These are phyloP conservation scores for Suncus etruscus DNA, from an alignment of 2,113 vertebrate genomes.

Conservation along the genomic window DNA sequence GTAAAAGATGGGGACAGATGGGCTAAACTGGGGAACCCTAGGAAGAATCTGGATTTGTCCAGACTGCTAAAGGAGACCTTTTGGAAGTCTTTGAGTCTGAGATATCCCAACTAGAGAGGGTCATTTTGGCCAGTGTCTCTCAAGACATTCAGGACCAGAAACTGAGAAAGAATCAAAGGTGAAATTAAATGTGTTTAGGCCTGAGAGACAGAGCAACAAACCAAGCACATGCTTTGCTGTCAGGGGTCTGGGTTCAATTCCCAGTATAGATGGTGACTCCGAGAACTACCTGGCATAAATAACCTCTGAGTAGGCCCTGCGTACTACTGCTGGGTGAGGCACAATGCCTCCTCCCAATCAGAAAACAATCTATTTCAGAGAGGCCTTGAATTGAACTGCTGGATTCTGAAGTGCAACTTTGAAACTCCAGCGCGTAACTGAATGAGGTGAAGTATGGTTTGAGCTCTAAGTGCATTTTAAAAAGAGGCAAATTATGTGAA, in stretches of 20 bases:
- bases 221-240: not conserved
- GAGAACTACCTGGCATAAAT: too few relatives aligned
- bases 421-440: not conserved
- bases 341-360: too few relatives aligned
- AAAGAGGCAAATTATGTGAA: constrained; percentile 30
- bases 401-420: not conserved
- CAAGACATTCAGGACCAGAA: not conserved
- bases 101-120: not conserved
- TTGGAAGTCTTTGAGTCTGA: not conserved
- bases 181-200: too few relatives aligned
- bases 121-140: not conserved
- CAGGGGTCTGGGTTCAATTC: not conserved
- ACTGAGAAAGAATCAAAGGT: too few relatives aligned
- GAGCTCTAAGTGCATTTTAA: not conserved
- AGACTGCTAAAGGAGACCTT: not conserved
- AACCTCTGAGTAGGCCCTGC: too few relatives aligned
- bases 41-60: not conserved
- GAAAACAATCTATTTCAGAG: not conserved
- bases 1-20: not conserved
- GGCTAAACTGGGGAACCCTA: not conserved
- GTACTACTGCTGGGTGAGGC: not conserved
- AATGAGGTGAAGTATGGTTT: constrained; percentile 23
- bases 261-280: not conserved
- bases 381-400: too few relatives aligned
- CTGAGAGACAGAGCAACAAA: too few relatives aligned